Percentiles rank a stretch among this genome's conserved stretches.
Conservation (phyloP, 2,888 invertebrate genomes). For the Netelia virgata region DNA sequence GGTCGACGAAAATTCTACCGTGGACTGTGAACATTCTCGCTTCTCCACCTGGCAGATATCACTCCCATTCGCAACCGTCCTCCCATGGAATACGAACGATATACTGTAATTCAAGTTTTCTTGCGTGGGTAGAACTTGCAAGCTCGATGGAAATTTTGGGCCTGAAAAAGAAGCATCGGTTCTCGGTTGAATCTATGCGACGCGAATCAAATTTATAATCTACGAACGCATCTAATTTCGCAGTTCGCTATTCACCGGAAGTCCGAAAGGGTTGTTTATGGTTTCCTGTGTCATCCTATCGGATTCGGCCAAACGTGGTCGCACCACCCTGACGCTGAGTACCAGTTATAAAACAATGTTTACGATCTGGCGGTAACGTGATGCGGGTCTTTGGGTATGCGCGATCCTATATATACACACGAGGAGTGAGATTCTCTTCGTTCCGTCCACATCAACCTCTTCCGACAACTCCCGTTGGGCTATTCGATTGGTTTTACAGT, state of each 20-base stretch:
- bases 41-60: too few species aligned
- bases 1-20: too few species aligned
- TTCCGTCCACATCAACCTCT: conserved; percentile 20
- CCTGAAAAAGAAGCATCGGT: neutral
- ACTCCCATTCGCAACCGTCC: too few species aligned
- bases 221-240: conserved; percentile 61
- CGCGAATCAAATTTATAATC: conserved; percentile 28
- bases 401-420: conserved; percentile 24
- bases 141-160: neutral
- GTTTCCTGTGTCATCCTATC: conserved; percentile 68
- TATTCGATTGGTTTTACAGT: neutral
- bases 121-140: too few species aligned
- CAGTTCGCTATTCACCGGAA: conserved; percentile 58
- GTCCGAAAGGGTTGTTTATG: conserved; percentile 66
- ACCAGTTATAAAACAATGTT: conserved; percentile 67
- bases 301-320: conserved; percentile 33
- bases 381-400: conserved; percentile 54
- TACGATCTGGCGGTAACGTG: conserved; percentile 61
- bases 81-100: too few species aligned
- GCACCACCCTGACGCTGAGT: conserved; percentile 36
- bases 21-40: too few species aligned
- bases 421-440: conserved; percentile 26
- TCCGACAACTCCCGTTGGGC: conserved; percentile 7
- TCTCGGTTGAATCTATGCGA: conserved; percentile 13
- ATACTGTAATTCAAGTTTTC: too few species aligned